Evolutionary conservation across 2,113 vertebrate genomes (phyloP).

Genomic region (Podarcis muralis): DNA sequence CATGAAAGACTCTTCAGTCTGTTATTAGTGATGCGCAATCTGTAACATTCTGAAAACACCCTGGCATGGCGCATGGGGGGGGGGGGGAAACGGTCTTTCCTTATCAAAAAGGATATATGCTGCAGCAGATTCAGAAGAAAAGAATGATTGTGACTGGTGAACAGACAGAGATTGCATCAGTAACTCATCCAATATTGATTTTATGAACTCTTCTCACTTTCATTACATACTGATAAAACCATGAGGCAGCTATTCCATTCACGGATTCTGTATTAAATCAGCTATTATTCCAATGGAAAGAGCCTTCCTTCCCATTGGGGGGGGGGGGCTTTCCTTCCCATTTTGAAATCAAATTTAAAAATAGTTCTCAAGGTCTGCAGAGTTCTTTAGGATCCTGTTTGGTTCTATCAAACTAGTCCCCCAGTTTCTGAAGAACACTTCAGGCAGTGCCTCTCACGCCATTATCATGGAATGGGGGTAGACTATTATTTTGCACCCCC

Average conservation of each 20-base stretch:
- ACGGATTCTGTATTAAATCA: slow-evolving; percentile 1
- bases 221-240: background rate
- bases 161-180: slow-evolving; percentile 9
- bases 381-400: background rate
- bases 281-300: background rate
- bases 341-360: slow-evolving; percentile 28
- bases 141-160: background rate
- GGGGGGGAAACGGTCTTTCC: background rate
- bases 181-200: slow-evolving; percentile 8
- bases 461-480: background rate
- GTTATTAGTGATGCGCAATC: background rate
- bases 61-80: background rate
- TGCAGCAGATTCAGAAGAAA: slow-evolving; percentile 10
- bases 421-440: background rate
- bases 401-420: background rate
- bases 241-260: background rate
- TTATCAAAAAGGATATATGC: slow-evolving; percentile 7
- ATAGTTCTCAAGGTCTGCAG: background rate
- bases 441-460: background rate
- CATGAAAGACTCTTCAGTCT: background rate
- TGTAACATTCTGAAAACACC: background rate
- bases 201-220: slow-evolving; percentile 28
- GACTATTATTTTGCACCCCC: background rate
- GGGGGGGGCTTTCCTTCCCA: background rate
- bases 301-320: background rate